These are phyloP conservation scores for Phengaris arion DNA, from an alignment of 2,888 invertebrate species.

Conservation along the genomic window DNA sequence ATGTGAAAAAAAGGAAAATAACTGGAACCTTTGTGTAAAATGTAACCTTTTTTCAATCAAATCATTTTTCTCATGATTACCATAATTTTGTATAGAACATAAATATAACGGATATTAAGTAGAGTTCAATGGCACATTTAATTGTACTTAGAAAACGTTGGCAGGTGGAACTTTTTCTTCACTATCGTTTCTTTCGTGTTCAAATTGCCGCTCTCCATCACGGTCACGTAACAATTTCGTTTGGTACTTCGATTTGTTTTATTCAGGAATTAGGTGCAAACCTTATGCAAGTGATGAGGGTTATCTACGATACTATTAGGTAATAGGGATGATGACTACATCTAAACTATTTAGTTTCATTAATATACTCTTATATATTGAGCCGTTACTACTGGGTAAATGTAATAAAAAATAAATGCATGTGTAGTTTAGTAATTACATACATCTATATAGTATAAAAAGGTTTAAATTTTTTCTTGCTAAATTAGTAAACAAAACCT, in stretches of 20 bases:
- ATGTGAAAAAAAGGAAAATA: no score
- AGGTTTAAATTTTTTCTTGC: no score
- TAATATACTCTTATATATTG: no score
- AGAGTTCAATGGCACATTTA: conserved; percentile 9
- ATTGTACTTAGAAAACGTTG: neutral
- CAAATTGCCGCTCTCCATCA: conserved; percentile 67
- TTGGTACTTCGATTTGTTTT: conserved; percentile 38
- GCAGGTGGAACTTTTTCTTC: conserved; percentile 17
- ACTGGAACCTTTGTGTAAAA: no score
- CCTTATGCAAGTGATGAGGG: conserved; percentile 22
- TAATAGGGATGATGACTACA: neutral
- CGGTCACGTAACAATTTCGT: conserved; percentile 57
- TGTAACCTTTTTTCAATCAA: no score
- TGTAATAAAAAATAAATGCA: no score
- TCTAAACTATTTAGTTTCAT: no score
- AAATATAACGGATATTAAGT: neutral
- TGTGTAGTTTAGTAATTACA: no score
- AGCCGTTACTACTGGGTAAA: no score
- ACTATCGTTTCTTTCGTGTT: conserved; percentile 54
- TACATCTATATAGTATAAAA: no score
- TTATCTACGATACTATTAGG: conserved; percentile 10
- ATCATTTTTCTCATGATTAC: neutral
- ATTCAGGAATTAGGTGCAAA: conserved; percentile 27
- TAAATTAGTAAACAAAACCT: no score
- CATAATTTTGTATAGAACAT: conserved; percentile 5